These are phyloP conservation scores for Riparia riparia DNA, from an alignment of 2,113 vertebrate genomes.

Conservation along the genomic window DNA sequence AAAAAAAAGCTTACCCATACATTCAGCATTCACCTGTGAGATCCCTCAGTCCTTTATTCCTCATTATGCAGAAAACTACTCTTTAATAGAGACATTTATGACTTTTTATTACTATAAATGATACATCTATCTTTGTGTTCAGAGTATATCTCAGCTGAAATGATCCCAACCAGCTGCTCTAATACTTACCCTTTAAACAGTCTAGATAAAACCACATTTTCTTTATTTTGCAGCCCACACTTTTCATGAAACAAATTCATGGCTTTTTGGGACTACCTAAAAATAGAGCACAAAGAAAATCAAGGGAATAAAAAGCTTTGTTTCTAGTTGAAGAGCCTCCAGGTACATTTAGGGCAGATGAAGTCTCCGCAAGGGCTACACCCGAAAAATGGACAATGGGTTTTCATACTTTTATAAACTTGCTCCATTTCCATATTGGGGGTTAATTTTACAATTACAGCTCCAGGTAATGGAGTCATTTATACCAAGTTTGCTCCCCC, in stretches of 20 bases:
- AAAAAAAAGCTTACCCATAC: neutral
- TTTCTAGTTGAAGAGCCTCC: neutral
- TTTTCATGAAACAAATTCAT: neutral
- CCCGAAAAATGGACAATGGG: neutral
- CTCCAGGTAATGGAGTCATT: neutral
- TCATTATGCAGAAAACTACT: neutral
- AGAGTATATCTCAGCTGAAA: neutral
- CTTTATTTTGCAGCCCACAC: neutral
- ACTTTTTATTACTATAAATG: slow-evolving; percentile 27
- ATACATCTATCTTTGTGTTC: neutral
- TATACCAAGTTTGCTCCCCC: neutral
- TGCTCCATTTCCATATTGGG: neutral
- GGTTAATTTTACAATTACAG: neutral
- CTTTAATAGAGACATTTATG: neutral
- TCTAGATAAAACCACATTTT: neutral
- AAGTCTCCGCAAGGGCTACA: neutral
- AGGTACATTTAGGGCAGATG: neutral
- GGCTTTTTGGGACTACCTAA: neutral
- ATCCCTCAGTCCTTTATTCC: neutral
- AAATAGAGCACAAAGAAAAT: neutral
- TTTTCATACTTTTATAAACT: neutral
- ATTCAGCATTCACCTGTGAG: neutral
- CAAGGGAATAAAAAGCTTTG: neutral
- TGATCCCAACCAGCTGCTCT: neutral
- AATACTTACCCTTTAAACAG: neutral